Evolutionary conservation across 2,113 vertebrate species (phyloP).

Genomic region (Porphyrio hochstetteri): DNA sequence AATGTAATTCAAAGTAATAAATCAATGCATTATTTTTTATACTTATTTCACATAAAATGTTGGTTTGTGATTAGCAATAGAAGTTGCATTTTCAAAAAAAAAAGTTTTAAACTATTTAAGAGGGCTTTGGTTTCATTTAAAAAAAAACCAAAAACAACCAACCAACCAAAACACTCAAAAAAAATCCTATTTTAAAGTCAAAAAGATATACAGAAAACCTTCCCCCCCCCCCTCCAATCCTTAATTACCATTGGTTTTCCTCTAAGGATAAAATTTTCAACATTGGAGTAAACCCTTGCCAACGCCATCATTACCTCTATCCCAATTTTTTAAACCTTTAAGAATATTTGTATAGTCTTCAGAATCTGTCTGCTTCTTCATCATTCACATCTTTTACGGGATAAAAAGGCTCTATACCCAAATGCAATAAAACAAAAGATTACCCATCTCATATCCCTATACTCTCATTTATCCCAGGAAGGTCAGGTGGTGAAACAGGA

Average conservation of each 20-base stretch:
- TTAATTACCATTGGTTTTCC: not conserved
- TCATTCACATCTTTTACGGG: not conserved
- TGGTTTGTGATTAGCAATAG: not conserved
- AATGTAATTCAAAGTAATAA: not conserved
- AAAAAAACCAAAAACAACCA: not conserved
- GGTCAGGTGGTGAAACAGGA: not conserved
- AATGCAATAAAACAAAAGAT: not conserved
- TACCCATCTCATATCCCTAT: not conserved
- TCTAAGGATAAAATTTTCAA: not conserved
- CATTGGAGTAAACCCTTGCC: not conserved
- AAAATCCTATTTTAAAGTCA: not conserved
- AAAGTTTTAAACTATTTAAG: not conserved
- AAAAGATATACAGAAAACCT: not conserved
- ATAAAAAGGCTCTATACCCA: not conserved
- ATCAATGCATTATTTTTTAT: rapidly evolving
- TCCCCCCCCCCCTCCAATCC: not conserved
- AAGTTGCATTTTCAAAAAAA: not conserved
- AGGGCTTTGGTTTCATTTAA: not conserved
- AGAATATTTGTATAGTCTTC: not conserved
- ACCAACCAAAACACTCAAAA: too few species aligned
- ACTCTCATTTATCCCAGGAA: not conserved
- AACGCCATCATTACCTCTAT: not conserved
- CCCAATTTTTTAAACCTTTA: not conserved
- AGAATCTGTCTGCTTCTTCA: not conserved
- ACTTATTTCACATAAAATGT: not conserved